Base-by-base conservation (phyloP, 2,797 vertebrate species). In the Spinus pinus region DNA sequence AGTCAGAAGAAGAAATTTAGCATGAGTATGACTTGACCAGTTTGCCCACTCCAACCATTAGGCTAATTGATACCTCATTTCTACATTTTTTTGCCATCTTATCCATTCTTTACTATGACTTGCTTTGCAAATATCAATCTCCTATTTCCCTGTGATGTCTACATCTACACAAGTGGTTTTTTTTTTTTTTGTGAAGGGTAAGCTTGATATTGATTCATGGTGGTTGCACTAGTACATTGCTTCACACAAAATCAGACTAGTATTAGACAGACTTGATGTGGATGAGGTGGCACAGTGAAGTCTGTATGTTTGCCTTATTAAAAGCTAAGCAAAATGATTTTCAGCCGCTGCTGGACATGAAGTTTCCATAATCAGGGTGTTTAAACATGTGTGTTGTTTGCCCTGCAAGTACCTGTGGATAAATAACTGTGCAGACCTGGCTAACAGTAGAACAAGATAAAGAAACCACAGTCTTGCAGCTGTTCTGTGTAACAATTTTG, bases 1-100 rank as follows among this genome's bases (percentile, higher is more conserved):
- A 99, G 86, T 99, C 99, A 27, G 99, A 99, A 94, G 99, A 99
- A 27, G 99, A 99, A 94, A 97, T 98, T 90, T 98, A 98, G 94
- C 75, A 77, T 28, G 73, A 83, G 21, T 51, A 53, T 37, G 69
- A 74, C 74, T 95, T 91, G 83, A 81, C 56, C 67, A 74, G 54
- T 83, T 91, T 95, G 53, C 21, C 42, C 5, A n/a, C 87, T 93
- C 39, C 39, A 77, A 86, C 39, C 42, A 35, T 90, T 92, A 88
- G 57, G 61, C 72, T 92, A 46, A 79, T 6, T 44, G 49, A 81
- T 95, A 93, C 83, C 91, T 96, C 94, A 83, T 93, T 86, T 94
- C 50, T 82, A 58, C 28, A 28, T 27, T 77, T 85, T 61, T 78
- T 91, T 90, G 64, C 51, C 22, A 33, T 67, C 69, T 95, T 94